A percentile compares a stretch with the other conserved stretches of the same genome.
Conservation (phyloP, 2,797 vertebrate genomes). For the Danio choprae region DNA sequence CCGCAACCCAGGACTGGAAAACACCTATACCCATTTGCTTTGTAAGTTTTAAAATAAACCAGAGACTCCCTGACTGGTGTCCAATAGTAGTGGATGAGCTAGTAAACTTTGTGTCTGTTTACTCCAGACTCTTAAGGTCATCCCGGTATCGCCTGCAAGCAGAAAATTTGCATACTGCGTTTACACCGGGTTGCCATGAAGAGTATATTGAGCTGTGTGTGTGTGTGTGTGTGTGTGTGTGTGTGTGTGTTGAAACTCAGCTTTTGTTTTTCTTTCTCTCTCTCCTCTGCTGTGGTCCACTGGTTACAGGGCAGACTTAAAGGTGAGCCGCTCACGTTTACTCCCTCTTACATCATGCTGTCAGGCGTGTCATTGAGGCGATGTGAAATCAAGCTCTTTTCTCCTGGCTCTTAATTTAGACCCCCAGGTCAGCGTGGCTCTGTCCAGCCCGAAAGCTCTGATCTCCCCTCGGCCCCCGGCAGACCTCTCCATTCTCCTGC, state of each 20-base stretch:
- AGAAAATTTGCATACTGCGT: conserved; percentile 1
- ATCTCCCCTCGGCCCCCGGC: conserved; percentile 47
- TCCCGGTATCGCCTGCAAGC: neutral
- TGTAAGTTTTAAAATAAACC: neutral
- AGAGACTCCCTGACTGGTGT: neutral
- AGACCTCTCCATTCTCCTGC: conserved; percentile 43
- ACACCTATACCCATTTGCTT: no score
- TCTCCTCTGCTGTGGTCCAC: conserved; percentile 27
- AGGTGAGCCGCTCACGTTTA: conserved; percentile 53
- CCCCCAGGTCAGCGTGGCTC: conserved; percentile 45
- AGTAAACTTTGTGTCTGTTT: neutral
- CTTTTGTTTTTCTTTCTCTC: conserved; percentile 30
- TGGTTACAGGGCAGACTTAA: conserved; percentile 38
- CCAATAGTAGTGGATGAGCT: neutral
- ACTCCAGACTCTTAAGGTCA: conserved; percentile 25
- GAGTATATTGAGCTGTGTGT: neutral
- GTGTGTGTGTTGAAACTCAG: neutral
- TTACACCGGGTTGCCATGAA: neutral
- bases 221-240: neutral
- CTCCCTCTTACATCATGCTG: conserved; percentile 63
- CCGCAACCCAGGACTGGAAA: no score
- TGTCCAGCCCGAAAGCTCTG: conserved; percentile 22
- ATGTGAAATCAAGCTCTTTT: conserved; percentile 47
- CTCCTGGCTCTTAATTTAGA: conserved; percentile 61
- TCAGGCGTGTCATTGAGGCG: conserved; percentile 44